These are phyloP conservation scores for Turdus rufiventris DNA, from an alignment of 2,113 vertebrate species.

Conservation along the genomic window DNA sequence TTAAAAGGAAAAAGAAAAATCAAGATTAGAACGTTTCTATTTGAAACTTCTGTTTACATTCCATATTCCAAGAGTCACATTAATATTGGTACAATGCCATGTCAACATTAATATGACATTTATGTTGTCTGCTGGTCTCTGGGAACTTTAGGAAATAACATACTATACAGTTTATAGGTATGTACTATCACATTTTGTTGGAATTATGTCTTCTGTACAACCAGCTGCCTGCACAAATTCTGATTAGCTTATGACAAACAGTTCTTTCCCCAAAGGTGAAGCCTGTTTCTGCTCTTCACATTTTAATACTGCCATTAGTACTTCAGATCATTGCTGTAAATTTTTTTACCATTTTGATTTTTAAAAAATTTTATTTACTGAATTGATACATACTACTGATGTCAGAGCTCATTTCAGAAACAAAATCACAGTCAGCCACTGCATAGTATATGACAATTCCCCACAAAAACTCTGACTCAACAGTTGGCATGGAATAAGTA, in stretches of 20 bases:
- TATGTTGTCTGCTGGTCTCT: constrained; percentile 65
- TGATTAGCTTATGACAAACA: constrained; percentile 49
- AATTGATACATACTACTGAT: constrained; percentile 52
- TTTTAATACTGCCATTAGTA: constrained; percentile 53
- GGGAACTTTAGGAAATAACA: constrained; percentile 44
- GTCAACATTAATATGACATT: constrained; percentile 66
- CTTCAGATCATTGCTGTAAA: constrained; percentile 60
- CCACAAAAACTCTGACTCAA: constrained; percentile 57
- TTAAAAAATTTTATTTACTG: constrained; percentile 48
- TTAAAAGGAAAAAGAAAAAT: constrained; percentile 16
- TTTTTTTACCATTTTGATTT: background rate
- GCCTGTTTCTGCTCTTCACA: constrained; percentile 29
- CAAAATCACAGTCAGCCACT: constrained; percentile 61
- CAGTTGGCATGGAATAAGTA: constrained; percentile 40
- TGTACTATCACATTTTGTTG: constrained; percentile 32
- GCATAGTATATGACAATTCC: constrained; percentile 60
- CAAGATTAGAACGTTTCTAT: constrained; percentile 57
- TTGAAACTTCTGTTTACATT: constrained; percentile 61
- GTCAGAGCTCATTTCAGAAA: constrained; percentile 53
- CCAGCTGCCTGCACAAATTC: constrained; percentile 57
- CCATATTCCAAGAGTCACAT: constrained; percentile 65
- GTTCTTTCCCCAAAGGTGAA: constrained; percentile 40
- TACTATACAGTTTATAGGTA: constrained; percentile 40
- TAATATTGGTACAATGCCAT: constrained; percentile 57
- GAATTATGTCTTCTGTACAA: constrained; percentile 61